Percentiles rank a stretch among this genome's conserved stretches.
These are phyloP conservation scores for Enteromius trimaculatus DNA, from an alignment of 2,797 vertebrate species.

Conservation along the genomic window DNA sequence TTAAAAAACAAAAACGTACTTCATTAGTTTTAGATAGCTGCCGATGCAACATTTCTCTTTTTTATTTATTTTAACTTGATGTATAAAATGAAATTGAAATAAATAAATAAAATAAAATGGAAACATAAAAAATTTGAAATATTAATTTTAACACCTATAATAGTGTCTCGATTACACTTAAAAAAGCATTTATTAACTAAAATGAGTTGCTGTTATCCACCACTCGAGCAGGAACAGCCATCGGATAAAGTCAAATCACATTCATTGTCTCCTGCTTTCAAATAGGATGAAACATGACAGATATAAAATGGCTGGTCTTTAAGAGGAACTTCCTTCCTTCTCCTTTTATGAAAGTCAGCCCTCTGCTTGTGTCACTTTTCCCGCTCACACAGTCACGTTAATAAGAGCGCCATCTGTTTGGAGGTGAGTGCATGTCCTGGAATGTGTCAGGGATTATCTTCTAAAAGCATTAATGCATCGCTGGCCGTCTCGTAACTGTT, in stretches of 20 bases:
- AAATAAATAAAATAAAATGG: background rate
- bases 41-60: background rate
- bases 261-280: background rate
- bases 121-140: background rate
- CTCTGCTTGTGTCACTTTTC: background rate
- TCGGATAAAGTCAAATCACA: background rate
- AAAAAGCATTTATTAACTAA: background rate
- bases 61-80: background rate
- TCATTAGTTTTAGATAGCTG: too few species aligned
- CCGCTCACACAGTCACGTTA: background rate
- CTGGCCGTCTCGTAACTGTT: background rate
- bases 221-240: background rate
- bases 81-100: background rate
- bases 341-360: background rate
- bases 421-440: constrained; percentile 18
- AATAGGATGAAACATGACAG: background rate
- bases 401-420: constrained; percentile 33
- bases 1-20: background rate
- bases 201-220: background rate
- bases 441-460: constrained; percentile 44
- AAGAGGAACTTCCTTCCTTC: background rate
- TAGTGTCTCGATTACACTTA: background rate
- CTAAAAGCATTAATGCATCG: background rate
- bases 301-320: background rate
- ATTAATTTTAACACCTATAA: background rate